Base-by-base conservation (phyloP, 2,797 vertebrate species). In the Anolis apletophallus region DNA sequence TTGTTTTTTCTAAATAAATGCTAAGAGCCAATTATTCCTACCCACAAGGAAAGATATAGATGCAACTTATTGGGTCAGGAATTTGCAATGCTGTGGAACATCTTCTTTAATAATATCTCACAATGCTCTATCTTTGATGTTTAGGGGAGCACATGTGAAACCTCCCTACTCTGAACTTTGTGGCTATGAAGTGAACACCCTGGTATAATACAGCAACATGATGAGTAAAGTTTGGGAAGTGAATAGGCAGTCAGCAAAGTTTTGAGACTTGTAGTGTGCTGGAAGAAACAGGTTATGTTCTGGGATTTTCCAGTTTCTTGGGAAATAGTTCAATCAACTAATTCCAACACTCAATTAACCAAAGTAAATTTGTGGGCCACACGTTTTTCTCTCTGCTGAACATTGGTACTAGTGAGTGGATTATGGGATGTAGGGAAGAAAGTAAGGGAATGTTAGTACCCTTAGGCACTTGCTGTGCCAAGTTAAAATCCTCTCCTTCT, bases 21-120 rank as follows among this genome's bases (percentile, higher is more conserved):
- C 72, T 87, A 96, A 95, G 23, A 61, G 26, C 23, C 29, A 16
- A 26, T 3, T 16, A 23, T 40, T 85, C 75, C 19, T 95, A 96
- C 96, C 95, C 23, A 23, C 69, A 54, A 87, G 6, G 86, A 5
- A 52, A 81, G 82, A 90, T 89, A 83, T 88, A 91, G 29, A 13
- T 34, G 46, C 26, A 10, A 46, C 21, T 12, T 73, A 14, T 52
- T 29, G 46, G 57, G 19, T 68, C n/a, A 64, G 17, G 5, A 93
- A 90, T 93, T 92, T 61, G 83, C 67, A 59, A 50, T 16, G 54
- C 11, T 57, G 23, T 46, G 5, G 32, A 85, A 69, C n/a, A 17
- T 16, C 57, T 80, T 74, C 14, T 19, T 7, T 46, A 75, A 6
- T 32, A 6, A 57, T 9, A 6, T 61, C 74, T 1, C 32, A 74